Conservation (phyloP, 2,888 invertebrate genomes). For the Ryuthela nishihirai region DNA sequence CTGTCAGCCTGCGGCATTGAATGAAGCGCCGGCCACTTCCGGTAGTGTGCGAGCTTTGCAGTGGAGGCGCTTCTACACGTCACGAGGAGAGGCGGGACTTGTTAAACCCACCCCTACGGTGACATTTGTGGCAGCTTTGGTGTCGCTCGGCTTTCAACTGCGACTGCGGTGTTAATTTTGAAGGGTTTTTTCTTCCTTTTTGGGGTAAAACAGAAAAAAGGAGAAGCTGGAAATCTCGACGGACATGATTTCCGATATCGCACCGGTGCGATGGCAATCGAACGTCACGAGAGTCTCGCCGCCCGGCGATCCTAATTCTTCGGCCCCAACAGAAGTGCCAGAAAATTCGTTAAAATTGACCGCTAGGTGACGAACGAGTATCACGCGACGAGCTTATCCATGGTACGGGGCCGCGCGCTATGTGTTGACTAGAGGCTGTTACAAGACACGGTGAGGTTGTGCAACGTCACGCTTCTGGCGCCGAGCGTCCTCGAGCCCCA, state of each 20-base stretch:
- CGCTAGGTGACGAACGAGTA: background rate
- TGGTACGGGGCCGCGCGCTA: background rate
- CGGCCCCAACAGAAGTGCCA: background rate
- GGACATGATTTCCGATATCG: background rate
- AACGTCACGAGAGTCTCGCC: too few relatives aligned
- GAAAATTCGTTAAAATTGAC: background rate
- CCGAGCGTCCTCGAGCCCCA: background rate
- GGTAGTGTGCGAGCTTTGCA: constrained; percentile 13
- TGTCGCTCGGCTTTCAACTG: constrained; percentile 42
- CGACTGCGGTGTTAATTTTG: constrained; percentile 15
- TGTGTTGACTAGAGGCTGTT: background rate
- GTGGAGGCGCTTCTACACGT: constrained; percentile 31
- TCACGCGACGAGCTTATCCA: background rate
- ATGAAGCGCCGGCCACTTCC: constrained; percentile 33
- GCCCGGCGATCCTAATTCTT: background rate
- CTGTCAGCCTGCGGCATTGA: constrained; percentile 25
- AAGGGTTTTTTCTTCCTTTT: constrained; percentile 3
- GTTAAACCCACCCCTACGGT: constrained; percentile 45
- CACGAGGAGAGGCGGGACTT: constrained; percentile 39
- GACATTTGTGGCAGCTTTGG: constrained; percentile 46
- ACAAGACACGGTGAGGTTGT: background rate
- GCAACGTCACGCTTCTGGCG: background rate
- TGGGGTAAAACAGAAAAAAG: background rate
- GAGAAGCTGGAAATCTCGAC: background rate
- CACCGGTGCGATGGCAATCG: too few relatives aligned